Evolutionary conservation across 2,113 vertebrate species (phyloP).

Genomic region (Mesoclemmys tuberculata): DNA sequence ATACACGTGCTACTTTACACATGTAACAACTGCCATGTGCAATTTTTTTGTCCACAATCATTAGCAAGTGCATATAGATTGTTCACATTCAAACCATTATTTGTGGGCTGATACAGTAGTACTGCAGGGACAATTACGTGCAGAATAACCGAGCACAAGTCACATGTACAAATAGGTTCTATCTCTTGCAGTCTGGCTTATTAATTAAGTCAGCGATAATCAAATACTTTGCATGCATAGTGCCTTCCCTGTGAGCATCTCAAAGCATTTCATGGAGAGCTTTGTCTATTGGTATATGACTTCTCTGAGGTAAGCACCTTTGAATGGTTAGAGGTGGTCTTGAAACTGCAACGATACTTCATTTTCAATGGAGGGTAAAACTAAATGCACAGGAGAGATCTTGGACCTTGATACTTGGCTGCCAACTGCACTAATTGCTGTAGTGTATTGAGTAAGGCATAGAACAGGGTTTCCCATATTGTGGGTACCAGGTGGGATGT

Average conservation of each 20-base stretch:
- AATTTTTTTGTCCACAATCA: not conserved
- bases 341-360: not conserved
- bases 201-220: too few relatives aligned
- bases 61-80: not conserved
- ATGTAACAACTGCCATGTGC: not conserved
- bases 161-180: not conserved
- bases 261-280: not conserved
- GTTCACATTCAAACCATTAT: not conserved
- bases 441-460: conserved; percentile 11
- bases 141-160: not conserved
- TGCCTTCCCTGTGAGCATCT: not conserved
- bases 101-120: not conserved
- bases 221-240: not conserved
- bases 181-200: too few relatives aligned
- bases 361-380: not conserved
- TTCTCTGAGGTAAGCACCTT: not conserved
- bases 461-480: not conserved
- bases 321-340: not conserved
- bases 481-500: not conserved
- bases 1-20: not conserved
- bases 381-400: not conserved
- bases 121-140: not conserved
- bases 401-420: not conserved
- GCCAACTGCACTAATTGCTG: conserved; percentile 53
- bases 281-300: not conserved